Conservation (phyloP, 1,140 invertebrate genomes). For the Coptotermes formosanus region DNA sequence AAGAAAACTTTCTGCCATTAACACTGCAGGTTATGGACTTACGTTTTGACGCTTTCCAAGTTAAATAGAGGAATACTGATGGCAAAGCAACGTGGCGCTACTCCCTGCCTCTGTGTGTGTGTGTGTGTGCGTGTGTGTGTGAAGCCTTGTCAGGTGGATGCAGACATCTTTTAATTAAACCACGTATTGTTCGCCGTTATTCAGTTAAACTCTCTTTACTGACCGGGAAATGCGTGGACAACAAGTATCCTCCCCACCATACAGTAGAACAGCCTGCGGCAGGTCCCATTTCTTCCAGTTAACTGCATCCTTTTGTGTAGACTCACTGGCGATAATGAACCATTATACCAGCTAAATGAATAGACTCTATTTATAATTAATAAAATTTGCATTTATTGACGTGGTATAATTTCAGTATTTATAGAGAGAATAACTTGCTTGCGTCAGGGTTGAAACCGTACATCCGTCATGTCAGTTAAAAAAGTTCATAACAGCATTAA, state of each 20-base stretch:
- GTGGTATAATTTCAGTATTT: neutral
- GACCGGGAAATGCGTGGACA: neutral
- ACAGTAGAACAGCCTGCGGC: neutral
- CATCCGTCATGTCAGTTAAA: neutral
- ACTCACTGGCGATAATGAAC: neutral
- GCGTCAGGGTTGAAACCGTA: neutral
- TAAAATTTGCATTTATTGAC: neutral
- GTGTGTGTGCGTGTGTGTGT: neutral
- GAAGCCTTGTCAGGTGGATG: neutral
- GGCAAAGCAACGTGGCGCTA: neutral
- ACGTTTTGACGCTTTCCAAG: neutral
- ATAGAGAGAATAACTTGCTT: neutral
- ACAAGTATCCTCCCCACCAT: neutral
- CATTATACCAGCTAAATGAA: neutral
- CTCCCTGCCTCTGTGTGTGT: neutral
- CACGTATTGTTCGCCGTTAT: neutral
- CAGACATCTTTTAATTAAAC: neutral
- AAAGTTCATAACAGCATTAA: neutral
- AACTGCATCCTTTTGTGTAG: neutral
- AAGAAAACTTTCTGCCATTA: too few species aligned
- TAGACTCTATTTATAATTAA: constrained; percentile 8
- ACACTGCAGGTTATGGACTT: too few species aligned
- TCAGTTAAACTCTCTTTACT: neutral
- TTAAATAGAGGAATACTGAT: neutral
- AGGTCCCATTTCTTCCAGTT: neutral